Conservation (phyloP, 2,888 invertebrate genomes). For the Steinernema hermaphroditum region DNA sequence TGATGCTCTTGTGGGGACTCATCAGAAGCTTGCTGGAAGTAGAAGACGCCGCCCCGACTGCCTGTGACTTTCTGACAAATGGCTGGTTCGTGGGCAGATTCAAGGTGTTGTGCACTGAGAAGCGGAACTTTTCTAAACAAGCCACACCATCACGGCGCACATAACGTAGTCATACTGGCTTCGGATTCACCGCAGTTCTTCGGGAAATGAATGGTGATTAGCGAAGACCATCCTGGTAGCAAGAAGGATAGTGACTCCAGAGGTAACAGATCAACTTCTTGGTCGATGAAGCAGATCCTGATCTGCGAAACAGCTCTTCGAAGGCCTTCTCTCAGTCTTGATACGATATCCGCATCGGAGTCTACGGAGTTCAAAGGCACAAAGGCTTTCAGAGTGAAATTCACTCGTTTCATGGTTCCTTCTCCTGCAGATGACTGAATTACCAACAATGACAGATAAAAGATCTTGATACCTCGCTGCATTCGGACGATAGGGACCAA, state of each 20-base stretch:
- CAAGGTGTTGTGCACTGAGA: not conserved
- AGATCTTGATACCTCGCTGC: not conserved
- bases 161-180: not conserved
- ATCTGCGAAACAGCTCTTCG: slow-evolving; percentile 6
- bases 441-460: no score
- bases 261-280: slow-evolving; percentile 9
- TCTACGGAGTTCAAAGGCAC: not conserved
- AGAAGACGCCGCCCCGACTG: not conserved
- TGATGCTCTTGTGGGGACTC: slow-evolving; percentile 34
- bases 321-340: not conserved
- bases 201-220: slow-evolving; percentile 50
- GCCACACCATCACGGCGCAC: not conserved
- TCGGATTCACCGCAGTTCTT: slow-evolving; percentile 28
- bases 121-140: slow-evolving; percentile 17
- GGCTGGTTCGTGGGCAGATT: slow-evolving; percentile 22
- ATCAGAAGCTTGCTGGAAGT: slow-evolving; percentile 31
- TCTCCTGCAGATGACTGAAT: not conserved
- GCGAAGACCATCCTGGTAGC: slow-evolving; percentile 49
- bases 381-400: slow-evolving; percentile 26
- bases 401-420: slow-evolving; percentile 25
- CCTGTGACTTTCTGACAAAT: slow-evolving; percentile 6
- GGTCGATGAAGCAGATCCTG: slow-evolving; percentile 21
- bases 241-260: slow-evolving; percentile 39
- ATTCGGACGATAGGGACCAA: slow-evolving; percentile 10
- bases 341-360: not conserved